Evolutionary conservation across 2,113 vertebrate species (phyloP).

Genomic region (Todiramphus chloris): DNA sequence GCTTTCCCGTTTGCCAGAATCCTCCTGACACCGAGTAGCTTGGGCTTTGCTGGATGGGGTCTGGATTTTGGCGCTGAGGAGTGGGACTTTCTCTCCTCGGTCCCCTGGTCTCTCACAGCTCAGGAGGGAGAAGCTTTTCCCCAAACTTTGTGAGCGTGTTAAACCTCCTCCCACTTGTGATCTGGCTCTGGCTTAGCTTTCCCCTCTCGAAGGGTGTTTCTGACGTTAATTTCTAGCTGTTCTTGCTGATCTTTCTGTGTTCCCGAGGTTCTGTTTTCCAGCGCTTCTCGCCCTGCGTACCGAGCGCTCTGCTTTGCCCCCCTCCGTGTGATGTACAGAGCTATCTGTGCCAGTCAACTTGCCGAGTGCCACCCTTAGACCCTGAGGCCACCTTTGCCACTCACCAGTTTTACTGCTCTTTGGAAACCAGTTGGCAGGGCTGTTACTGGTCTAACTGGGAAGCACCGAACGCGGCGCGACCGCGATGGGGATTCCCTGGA

Average conservation of each 20-base stretch:
- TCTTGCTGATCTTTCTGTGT: neutral
- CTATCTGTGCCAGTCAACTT: neutral
- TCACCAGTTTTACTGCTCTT: neutral
- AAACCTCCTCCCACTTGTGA: neutral
- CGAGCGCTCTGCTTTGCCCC: no score
- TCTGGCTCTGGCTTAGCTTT: neutral
- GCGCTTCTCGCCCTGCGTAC: fast-evolving
- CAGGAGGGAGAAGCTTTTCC: neutral
- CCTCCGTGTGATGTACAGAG: neutral
- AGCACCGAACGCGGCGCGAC: fast-evolving
- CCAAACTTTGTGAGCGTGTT: neutral
- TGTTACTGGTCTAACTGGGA: neutral
- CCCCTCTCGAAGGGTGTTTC: neutral
- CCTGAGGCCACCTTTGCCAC: neutral
- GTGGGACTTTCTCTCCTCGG: neutral
- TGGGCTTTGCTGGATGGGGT: neutral
- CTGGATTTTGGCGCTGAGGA: no score
- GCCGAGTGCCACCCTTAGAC: fast-evolving
- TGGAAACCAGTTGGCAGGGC: neutral
- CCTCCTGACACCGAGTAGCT: neutral
- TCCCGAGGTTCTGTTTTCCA: neutral
- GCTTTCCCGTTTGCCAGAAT: neutral
- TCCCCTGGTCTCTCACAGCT: fast-evolving
- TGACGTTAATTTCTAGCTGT: neutral
- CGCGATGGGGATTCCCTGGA: neutral